Conservation (phyloP, 2,888 invertebrate species). For the Meteorus colon region DNA sequence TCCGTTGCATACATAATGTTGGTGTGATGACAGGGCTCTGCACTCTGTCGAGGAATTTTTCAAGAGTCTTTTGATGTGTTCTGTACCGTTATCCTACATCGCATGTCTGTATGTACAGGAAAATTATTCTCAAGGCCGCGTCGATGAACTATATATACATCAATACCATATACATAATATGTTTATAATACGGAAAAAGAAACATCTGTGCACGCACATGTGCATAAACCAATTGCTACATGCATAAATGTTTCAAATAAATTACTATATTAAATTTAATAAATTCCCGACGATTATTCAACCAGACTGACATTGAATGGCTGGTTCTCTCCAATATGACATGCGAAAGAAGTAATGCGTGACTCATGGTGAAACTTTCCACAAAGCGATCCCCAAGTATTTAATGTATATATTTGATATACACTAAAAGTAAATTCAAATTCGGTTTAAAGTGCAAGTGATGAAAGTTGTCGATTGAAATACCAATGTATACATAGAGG, state of each 20-base stretch:
- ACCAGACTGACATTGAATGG: neutral
- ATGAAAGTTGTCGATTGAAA: slow-evolving; percentile 2
- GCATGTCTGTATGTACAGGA: neutral
- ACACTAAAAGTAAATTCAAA: neutral
- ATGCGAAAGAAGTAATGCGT: slow-evolving; percentile 61
- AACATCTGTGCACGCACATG: neutral
- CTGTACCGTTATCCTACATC: neutral
- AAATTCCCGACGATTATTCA: neutral
- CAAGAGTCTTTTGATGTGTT: slow-evolving; percentile 3
- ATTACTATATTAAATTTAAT: neutral
- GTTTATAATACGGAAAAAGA: neutral
- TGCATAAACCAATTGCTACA: neutral
- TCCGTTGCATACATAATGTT: neutral
- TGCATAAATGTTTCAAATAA: neutral
- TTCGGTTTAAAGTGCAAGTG: neutral
- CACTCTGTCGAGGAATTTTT: slow-evolving; percentile 13
- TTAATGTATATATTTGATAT: neutral
- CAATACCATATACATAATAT: neutral
- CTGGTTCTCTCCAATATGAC: slow-evolving; percentile 50
- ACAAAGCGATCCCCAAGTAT: slow-evolving; percentile 15
- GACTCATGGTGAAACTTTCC: slow-evolving; percentile 45
- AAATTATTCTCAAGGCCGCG: neutral
- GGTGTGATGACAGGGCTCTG: slow-evolving; percentile 12
- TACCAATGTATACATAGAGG: neutral
- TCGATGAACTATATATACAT: neutral